Evolutionary conservation across 1,140 invertebrate genomes (phyloP), one percentile per base, ranked within the genome.

Genomic region (Frieseomelitta varia): DNA sequence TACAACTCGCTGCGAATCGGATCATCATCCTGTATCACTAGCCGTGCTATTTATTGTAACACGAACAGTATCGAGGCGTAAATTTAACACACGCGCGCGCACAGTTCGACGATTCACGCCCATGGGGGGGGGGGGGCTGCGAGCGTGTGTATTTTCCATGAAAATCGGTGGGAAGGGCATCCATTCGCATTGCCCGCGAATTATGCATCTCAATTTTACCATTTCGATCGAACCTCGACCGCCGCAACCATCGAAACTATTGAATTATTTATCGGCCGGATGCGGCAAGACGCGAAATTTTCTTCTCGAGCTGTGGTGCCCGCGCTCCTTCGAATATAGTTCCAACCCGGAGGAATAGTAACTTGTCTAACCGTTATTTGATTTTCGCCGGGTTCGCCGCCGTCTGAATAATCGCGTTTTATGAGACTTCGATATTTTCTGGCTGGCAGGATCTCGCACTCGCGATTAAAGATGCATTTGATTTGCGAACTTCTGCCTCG

Each of bases 231-330:
- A 58, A 15, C 14, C 3, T 11, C 53, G 30, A 15, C 77, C 21
- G 51, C 21, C 21, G 51, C 21, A 27, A 39, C 78, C 67, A 79
- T 79, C 19, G 21, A 68, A 39, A 68, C 77, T 79, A 68, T 68
- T 79, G 78, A 79, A 79, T 79, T 79, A 79, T 79, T 79, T 79
- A 79, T 79, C 67, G 67, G 8, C 30, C 51, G 27, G 53, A 19
- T 34, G 53, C n/a, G 53, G 30, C 30, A 71, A 71, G 76, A 78
- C 39, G 58, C 58, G 27, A 27, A 71, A 56, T 55, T 71, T 58
- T 79, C 30, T 39, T 55, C 69, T 39, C 53, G 1, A 39, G 10
- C 53, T 79, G 30, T 2, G 58, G 47, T n/a, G 39, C 39, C 39
- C 39, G 14, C n/a, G n/a, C 21, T 39, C 21, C 24, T n/a, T 53